A percentile compares a stretch with the other conserved stretches of the same genome.
Evolutionary conservation across 2,888 invertebrate genomes (phyloP).

Genomic region (Drosophila imparisetae): DNA sequence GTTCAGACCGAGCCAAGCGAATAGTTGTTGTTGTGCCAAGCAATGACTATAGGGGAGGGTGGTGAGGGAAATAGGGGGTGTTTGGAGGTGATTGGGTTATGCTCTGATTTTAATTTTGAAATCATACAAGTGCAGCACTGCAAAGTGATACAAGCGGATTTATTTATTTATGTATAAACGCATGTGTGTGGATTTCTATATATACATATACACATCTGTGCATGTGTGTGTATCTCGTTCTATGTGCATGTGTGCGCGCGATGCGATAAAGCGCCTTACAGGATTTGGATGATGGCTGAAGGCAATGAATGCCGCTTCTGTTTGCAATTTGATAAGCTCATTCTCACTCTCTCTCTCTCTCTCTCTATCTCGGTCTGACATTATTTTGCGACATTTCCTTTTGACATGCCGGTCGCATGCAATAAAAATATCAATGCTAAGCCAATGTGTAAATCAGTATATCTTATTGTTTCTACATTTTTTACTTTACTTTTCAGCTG

Average conservation of each 20-base stretch:
- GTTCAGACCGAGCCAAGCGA: constrained; percentile 43
- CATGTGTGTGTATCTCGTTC: constrained; percentile 14
- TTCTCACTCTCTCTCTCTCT: constrained; percentile 12
- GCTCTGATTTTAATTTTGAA: constrained; percentile 78
- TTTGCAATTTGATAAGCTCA: constrained; percentile 76
- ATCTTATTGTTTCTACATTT: constrained; percentile 70
- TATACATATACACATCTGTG: constrained; percentile 9
- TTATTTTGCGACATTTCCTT: constrained; percentile 74
- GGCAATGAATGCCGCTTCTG: constrained; percentile 61
- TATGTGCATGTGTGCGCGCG: constrained; percentile 48
- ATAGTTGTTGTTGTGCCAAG: constrained; percentile 36
- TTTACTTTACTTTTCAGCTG: neutral
- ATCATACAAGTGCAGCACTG: constrained; percentile 71
- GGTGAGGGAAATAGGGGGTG: neutral
- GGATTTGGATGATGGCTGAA: constrained; percentile 76
- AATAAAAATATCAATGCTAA: constrained; percentile 76
- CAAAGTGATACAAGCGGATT: constrained; percentile 70
- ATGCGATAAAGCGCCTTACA: constrained; percentile 77
- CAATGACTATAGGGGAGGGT: neutral
- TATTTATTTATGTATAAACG: constrained; percentile 60
- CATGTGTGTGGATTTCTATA: neutral
- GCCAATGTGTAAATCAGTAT: constrained; percentile 75
- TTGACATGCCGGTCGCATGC: constrained; percentile 60
- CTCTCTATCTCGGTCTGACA: constrained; percentile 58
- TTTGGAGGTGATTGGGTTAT: constrained; percentile 69